Base-by-base conservation (phyloP, 2,888 invertebrate genomes). In the Odiellus spinosus region DNA sequence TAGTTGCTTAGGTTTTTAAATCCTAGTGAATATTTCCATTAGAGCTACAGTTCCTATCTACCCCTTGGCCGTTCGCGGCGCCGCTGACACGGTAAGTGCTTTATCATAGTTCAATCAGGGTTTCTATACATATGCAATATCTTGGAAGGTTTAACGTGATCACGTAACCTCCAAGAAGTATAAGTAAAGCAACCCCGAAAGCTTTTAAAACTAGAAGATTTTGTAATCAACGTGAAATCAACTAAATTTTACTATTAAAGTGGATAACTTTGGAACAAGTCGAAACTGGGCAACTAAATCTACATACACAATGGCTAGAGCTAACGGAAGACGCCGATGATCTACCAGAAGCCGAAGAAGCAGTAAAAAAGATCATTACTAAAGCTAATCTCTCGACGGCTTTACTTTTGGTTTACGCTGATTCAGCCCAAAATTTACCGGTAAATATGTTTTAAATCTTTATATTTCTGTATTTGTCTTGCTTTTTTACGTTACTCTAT, bases 371-470 rank as follows among this genome's bases (percentile, higher is more conserved):
- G 8, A 26, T 26, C 8, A 26, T 26, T 6, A 17, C 38, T 12
- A 38, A 38, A 38, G 18, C 38, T 4, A 8, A 15, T 38, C 56
- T 66, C 53, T 66, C 72, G 47, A 64, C 70, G 2, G 70, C 70
- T 42, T 58, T 73, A 5, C 71, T 96, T 2, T 81, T 82, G 44
- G 79, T 95, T 4, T 90, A 84, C 65, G 71, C 96, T 21, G 96
- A 98, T 67, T 87, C 86, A 1, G 90, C 90, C 44, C 82, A 80
- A 62, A 80, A 83, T 68, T 70, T 96, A 45, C 91, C 91, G 46
- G 91, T 91, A 72, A 73, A 78, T 72, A 55, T 17, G 21, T 40
- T 26, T 39, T 33, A 34, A 18, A 19, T 32, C 12, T 42, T 21
- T 40, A 2, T 33, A 15, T 8, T 26, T 26, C 8, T 26, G 26